These are phyloP conservation scores for Ctenochaetus hawaiiensis DNA, from an alignment of 2,797 vertebrate genomes.

Conservation along the genomic window DNA sequence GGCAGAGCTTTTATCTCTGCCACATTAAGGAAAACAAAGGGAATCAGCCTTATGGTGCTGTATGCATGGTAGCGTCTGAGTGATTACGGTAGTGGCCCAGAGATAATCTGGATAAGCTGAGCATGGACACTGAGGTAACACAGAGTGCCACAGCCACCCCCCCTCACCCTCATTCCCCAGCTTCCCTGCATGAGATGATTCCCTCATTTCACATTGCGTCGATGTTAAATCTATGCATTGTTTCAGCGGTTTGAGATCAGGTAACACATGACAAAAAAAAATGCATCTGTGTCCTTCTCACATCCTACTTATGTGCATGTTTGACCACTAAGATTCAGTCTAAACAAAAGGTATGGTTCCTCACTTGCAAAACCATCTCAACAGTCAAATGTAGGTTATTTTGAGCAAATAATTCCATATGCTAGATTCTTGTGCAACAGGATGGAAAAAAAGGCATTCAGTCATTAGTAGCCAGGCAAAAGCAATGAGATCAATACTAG, in stretches of 20 bases:
- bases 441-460: too few species aligned
- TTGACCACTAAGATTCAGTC: neutral
- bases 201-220: slow-evolving; percentile 12
- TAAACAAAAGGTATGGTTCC: too few species aligned
- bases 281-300: neutral
- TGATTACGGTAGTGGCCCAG: slow-evolving; percentile 62
- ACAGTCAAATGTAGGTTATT: too few species aligned
- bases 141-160: slow-evolving; percentile 19
- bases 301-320: slow-evolving; percentile 5
- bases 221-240: too few species aligned
- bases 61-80: slow-evolving; percentile 48
- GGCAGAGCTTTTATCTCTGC: slow-evolving; percentile 36
- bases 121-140: slow-evolving; percentile 49
- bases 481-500: too few species aligned
- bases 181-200: slow-evolving; percentile 22
- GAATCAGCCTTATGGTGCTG: slow-evolving; percentile 49
- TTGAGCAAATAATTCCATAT: too few species aligned
- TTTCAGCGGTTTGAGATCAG: neutral
- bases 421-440: too few species aligned
- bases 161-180: slow-evolving; percentile 17
- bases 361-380: too few species aligned
- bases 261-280: neutral
- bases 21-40: slow-evolving; percentile 56
- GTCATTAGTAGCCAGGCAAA: neutral
- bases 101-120: slow-evolving; percentile 76